Base-by-base conservation (phyloP, 2,888 invertebrate species). In the Drosophila phalerata region DNA sequence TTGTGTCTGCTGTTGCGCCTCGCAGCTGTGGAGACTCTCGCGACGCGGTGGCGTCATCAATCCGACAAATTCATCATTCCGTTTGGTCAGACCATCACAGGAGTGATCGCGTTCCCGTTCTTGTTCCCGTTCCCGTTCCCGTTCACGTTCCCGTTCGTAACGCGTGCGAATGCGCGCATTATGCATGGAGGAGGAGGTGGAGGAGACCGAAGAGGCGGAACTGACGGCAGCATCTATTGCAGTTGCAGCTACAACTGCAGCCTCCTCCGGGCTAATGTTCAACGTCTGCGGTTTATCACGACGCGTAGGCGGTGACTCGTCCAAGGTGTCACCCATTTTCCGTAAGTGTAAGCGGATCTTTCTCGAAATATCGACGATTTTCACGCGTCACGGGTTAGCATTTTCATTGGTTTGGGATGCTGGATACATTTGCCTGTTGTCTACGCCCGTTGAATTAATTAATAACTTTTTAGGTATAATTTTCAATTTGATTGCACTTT, bases 271-370 rank as follows among this genome's bases (percentile, higher is more conserved):
- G 22, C 77, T 73, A 64, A 90, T 89, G 49, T 80, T 79, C 51
- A 92, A 73, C 17, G 84, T 87, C 73, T 91, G 91, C 25, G 92
- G 92, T 60, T 92, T 92, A 56, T 90, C 91, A 69, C 88, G 90
- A 32, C 85, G 90, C 77, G 81, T 64, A 42, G 69, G 61, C 43
- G 69, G 66, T 51, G 80, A 65, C n/a, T 79, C 53, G 43, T 91
- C 86, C 69, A 88, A 74, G 34, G 88, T 87, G 40, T 91, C 90
- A 73, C 85, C 90, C 92, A 91, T 91, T 74, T 48, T 48, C 28
- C n/a, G 10, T 10, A 9, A 3, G 40, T 42, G 9, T 13, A n/a
- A 25, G 17, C 28, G 34, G 15, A 48, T 48, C 30, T 28, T 17
- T 42, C 3, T 17, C 10, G 28, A 48, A 19, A 17, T 40, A 10